Conservation (phyloP, 2,888 invertebrate genomes). For the Argynnis bischoffii region DNA sequence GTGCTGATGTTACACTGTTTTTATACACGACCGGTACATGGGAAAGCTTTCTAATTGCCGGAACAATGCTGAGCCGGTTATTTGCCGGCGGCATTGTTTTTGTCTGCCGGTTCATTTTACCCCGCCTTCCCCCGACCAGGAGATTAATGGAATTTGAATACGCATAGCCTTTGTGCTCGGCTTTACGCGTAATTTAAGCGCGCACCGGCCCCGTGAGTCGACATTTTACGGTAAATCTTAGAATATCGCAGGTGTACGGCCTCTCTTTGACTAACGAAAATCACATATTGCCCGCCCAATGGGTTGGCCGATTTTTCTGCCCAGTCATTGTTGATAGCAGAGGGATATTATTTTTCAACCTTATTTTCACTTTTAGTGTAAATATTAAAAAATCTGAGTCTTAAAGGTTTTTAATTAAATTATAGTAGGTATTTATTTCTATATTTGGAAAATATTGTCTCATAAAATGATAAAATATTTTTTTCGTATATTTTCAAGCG, state of each 20-base stretch:
- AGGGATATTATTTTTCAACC: conserved; percentile 50
- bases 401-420: conserved; percentile 23
- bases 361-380: conserved; percentile 47
- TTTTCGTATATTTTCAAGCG: conserved; percentile 50
- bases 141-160: conserved; percentile 83
- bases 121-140: conserved; percentile 74
- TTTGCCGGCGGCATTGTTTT: conserved; percentile 82
- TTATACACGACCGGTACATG: conserved; percentile 82
- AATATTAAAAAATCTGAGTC: conserved; percentile 35
- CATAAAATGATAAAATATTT: conserved; percentile 42
- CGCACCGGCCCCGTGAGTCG: conserved; percentile 75
- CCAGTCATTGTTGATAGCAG: conserved; percentile 53
- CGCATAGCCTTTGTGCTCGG: conserved; percentile 81
- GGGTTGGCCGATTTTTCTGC: conserved; percentile 46
- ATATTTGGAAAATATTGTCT: conserved; percentile 35
- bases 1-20: conserved; percentile 82
- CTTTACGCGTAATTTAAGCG: conserved; percentile 81
- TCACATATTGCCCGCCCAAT: conserved; percentile 52
- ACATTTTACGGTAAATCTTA: conserved; percentile 72
- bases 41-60: conserved; percentile 83
- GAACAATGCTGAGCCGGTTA: conserved; percentile 83
- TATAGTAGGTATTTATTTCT: conserved; percentile 7
- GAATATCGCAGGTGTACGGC: conserved; percentile 64
- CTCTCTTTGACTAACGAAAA: conserved; percentile 58
- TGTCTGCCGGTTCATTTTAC: conserved; percentile 81